Evolutionary conservation across 2,113 vertebrate species (phyloP), one percentile per base, ranked within the genome.

Genomic region (Motacilla alba): DNA sequence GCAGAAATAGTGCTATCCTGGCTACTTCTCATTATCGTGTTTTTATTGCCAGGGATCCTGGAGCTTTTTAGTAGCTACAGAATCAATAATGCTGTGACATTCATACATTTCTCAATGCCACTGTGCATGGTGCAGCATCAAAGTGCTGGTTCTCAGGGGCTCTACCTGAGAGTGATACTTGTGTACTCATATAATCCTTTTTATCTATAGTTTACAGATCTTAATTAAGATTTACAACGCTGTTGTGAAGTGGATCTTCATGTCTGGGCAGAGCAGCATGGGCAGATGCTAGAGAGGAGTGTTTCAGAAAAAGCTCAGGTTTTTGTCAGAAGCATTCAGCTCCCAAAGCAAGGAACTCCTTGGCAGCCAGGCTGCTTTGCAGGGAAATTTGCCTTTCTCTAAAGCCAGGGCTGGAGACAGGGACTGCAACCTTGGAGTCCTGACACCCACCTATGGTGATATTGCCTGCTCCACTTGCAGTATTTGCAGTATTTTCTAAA

Each of bases 31-130:
- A 72, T 97, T 93, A 96, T 90, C 28, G 10, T 69, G 81, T 74
- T 96, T 93, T 95, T 93, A 92, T 92, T 95, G 89, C 89, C 85
- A 84, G 76, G 35, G 83, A 83, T 96, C 83, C 68, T 72, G 85
- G 66, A 91, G 76, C 92, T 72, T 89, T 96, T 90, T 75, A 90
- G 79, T 72, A 84, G 64, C 86, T 94, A 81, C 80, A 68, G 83
- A 95, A 96, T 96, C 95, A 96, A 87, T 96, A 95, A 88, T 6
- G 53, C 76, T 78, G 86, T 95, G 93, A 81, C 88, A 78, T 92
- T 93, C 88, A 69, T 58, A 66, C 86, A 66, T 96, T 91, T 75
- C 90, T 90, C 86, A 94, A 47, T 90, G 90, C 76, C 1, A 1
- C 79, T 30, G 76, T 83, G 88, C 72, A 13, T 53, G 55, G 88